A percentile compares a stretch with the other conserved stretches of the same genome.
These are phyloP conservation scores for Autographa pulchrina DNA, from an alignment of 2,888 invertebrate genomes.

Conservation along the genomic window DNA sequence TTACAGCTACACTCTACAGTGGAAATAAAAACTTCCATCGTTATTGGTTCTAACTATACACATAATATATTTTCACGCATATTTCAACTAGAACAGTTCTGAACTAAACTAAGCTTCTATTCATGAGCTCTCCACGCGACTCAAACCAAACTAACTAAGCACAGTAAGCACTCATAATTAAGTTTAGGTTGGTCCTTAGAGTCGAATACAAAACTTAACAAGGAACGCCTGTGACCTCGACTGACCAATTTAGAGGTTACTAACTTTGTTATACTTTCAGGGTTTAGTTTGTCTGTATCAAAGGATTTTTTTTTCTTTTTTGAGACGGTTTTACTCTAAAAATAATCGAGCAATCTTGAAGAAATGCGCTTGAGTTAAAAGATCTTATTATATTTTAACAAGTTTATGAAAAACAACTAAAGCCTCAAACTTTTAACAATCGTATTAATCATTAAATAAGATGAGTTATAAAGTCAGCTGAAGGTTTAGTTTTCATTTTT, in stretches of 20 bases:
- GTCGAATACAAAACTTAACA: constrained; percentile 1
- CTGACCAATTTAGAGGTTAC: background rate
- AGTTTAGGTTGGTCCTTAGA: constrained; percentile 1
- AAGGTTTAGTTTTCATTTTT: too few species aligned
- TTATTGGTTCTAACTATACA: too few species aligned
- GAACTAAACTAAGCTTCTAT: constrained; percentile 3
- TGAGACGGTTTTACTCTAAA: too few species aligned
- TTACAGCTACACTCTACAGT: too few species aligned
- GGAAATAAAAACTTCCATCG: too few species aligned
- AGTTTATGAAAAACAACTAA: too few species aligned
- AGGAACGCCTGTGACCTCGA: background rate
- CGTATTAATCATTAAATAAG: too few species aligned
- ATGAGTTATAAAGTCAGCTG: too few species aligned
- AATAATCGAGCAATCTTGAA: too few species aligned
- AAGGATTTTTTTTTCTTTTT: background rate
- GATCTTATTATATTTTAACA: too few species aligned
- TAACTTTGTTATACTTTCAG: background rate
- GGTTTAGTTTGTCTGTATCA: background rate
- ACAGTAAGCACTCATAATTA: constrained; percentile 3
- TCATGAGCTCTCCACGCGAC: background rate
- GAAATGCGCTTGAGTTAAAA: too few species aligned
- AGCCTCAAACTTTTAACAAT: too few species aligned
- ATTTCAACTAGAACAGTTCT: background rate
- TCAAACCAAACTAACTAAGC: constrained; percentile 4
- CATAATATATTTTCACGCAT: constrained; percentile 1